Base-by-base conservation (phyloP, 2,797 vertebrate species). In the Gambusia yucatana region DNA sequence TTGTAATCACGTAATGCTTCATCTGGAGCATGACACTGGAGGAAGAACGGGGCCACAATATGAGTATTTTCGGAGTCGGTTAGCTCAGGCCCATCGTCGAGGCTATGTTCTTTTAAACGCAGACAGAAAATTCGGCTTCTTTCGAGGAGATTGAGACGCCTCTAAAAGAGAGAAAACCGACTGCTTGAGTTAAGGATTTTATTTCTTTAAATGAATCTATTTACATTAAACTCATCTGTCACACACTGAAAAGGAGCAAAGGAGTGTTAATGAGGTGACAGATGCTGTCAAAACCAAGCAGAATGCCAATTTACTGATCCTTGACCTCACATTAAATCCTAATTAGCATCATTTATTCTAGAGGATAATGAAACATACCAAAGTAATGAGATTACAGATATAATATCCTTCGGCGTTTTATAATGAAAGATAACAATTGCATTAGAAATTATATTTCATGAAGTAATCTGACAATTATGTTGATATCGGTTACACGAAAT, bases 1-100 rank as follows among this genome's bases (percentile, higher is more conserved):
- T 84, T 91, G 88, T 89, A 75, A 90, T 85, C 86, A 80, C 77
- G 81, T 76, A 82, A 88, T 83, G 88, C 82, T 88, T 93, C 88
- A 87, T 93, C 86, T 91, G 85, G 72, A 77, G 85, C 84, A 86
- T 85, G 85, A 88, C 81, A 77, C 55, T 41, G 48, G 44, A 82
- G 85, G 85, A 83, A 80, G 43, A 79, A 82, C 65, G 77, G 61
- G 59, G 63, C 79, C 77, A 87, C 80, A 84, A 88, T 86, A 80
- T 86, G 86, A 70, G 88, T 55, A 85, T 91, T 86, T 88, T 92
- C 87, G 76, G 85, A 83, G 69, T 87, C 86, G 78, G 63, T 89
- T 81, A 69, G 82, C 79, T 75, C 72, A 22, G 67, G 48, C 76
- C 75, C 43, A 75, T 76, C 30, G 82, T 10, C 33, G 30, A 43